phyloP scores from a whole-genome alignment of 2,797 vertebrate species.

The Galago senegalensis region DNA sequence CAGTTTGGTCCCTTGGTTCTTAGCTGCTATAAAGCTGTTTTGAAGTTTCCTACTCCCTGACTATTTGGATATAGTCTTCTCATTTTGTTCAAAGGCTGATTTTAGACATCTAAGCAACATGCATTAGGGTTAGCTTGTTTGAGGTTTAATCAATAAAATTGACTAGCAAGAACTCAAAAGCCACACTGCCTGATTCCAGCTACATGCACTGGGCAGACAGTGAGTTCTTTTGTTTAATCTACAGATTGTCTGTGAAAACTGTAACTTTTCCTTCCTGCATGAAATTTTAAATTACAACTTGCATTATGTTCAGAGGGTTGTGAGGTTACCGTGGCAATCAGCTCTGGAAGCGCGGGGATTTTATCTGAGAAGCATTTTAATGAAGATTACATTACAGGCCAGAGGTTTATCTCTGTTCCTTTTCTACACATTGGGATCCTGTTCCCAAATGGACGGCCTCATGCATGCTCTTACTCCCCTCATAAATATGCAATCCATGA shows the following conservation, averaged over 20 bases:
- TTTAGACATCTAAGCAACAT: constrained; percentile 62
- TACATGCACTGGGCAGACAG: constrained; percentile 65
- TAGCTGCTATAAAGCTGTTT: background rate
- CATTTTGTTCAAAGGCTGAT: constrained; percentile 54
- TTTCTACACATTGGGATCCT: background rate
- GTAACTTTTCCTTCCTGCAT: constrained; percentile 66
- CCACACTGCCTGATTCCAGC: background rate
- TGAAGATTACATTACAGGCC: constrained; percentile 67
- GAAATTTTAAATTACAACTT: constrained; percentile 81
- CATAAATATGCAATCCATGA: constrained; percentile 41
- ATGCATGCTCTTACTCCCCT: background rate
- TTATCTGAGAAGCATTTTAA: constrained; percentile 73
- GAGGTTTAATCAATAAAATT: constrained; percentile 80
- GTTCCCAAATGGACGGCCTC: constrained; percentile 9
- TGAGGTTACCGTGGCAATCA: constrained; percentile 49
- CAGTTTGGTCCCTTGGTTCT: background rate
- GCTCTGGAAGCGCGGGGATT: constrained; percentile 49
- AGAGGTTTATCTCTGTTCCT: constrained; percentile 55
- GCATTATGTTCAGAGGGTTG: constrained; percentile 1
- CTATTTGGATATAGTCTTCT: constrained; percentile 61
- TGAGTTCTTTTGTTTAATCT: constrained; percentile 73
- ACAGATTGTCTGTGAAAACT: constrained; percentile 51
- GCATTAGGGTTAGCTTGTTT: constrained; percentile 38
- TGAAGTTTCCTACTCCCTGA: constrained; percentile 59
- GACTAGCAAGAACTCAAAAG: constrained; percentile 71